A percentile compares a stretch with the other conserved stretches of the same genome.
Evolutionary conservation across 2,888 invertebrate species (phyloP).

Genomic region (Heliconius ethilla): DNA sequence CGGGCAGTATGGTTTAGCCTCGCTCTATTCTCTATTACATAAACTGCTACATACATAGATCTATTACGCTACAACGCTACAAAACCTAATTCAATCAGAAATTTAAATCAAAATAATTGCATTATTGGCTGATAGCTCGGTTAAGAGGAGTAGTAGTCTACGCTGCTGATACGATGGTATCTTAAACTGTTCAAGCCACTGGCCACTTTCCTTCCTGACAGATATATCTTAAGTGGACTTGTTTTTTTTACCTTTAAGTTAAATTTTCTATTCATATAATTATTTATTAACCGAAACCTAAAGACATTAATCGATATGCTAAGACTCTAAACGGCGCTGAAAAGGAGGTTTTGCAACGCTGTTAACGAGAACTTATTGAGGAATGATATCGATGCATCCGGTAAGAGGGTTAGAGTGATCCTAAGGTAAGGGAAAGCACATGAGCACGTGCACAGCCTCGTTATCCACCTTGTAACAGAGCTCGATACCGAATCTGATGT

Average conservation of each 20-base stretch:
- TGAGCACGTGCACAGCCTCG: slow-evolving; percentile 62
- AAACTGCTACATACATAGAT: slow-evolving; percentile 46
- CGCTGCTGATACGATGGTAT: slow-evolving; percentile 16
- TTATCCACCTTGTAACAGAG: slow-evolving; percentile 71
- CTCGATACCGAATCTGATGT: slow-evolving; percentile 64
- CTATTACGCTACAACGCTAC: slow-evolving; percentile 46
- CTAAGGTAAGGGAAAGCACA: slow-evolving; percentile 51
- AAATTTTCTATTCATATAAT: slow-evolving; percentile 22
- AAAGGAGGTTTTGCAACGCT: slow-evolving; percentile 67
- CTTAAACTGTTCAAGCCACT: slow-evolving; percentile 18
- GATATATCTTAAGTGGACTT: slow-evolving; percentile 47
- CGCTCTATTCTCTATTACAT: slow-evolving; percentile 48
- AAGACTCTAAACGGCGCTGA: slow-evolving; percentile 49
- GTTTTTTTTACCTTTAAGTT: slow-evolving; percentile 27
- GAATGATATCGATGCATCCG: slow-evolving; percentile 75
- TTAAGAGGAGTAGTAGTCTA: slow-evolving; percentile 20
- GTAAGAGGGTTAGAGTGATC: slow-evolving; percentile 67
- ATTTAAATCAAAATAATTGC: slow-evolving; percentile 37
- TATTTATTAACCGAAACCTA: slow-evolving; percentile 37
- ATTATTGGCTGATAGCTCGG: slow-evolving; percentile 31
- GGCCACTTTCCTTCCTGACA: slow-evolving; percentile 38
- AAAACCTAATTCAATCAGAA: slow-evolving; percentile 42
- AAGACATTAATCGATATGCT: slow-evolving; percentile 47
- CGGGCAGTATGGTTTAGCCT: slow-evolving; percentile 19
- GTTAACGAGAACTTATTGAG: slow-evolving; percentile 66